Base-by-base conservation (phyloP, 2,113 vertebrate species). In the Myodes glareolus region DNA sequence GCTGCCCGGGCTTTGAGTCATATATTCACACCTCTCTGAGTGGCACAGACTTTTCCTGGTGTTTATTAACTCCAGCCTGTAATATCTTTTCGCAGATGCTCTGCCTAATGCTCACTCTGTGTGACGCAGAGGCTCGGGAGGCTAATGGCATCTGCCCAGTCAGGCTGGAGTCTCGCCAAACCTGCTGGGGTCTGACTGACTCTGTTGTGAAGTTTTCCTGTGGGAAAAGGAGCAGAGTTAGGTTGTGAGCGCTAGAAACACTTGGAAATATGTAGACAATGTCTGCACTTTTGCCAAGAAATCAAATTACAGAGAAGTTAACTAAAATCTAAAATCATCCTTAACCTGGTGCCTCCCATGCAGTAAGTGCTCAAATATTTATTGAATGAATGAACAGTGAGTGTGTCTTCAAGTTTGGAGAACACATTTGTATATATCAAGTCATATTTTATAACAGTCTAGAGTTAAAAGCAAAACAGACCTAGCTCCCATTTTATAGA, bases 21-120 rank as follows among this genome's bases (percentile, higher is more conserved):
- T 94, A 76, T 4, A 12, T 94, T 94, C 81, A 42, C 92, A 91
- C 94, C 77, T 98, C 67, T 88, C 0, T 65, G 84, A 95, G 94
- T 92, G 91, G 88, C 82, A 84, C 63, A 63, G 91, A 93, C 94
- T 68, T 92, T 92, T 77, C 72, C 95, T 75, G 45, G 76, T 55
- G 45, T 58, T 76, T 91, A 65, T 97, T 94, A 96, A 82, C 61
- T 52, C 68, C 6, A 5, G 61, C 91, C 75, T 31, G 3, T 36
- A 55, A 55, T 95, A 90, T 97, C 97, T 94, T 92, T 92, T 93
- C 50, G 81, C 75, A 55, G 55, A 67, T 0, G 0, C 78, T n/a
- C 55, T 78, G 82, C 58, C 94, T 96, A 36, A 84, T 55, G 91
- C 61, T 96, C 27, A 31, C 90, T 55, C 92, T 47, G 16, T 1